phyloP scores from a whole-genome alignment of 2,113 vertebrate genomes.

The Patagioenas fasciata region DNA sequence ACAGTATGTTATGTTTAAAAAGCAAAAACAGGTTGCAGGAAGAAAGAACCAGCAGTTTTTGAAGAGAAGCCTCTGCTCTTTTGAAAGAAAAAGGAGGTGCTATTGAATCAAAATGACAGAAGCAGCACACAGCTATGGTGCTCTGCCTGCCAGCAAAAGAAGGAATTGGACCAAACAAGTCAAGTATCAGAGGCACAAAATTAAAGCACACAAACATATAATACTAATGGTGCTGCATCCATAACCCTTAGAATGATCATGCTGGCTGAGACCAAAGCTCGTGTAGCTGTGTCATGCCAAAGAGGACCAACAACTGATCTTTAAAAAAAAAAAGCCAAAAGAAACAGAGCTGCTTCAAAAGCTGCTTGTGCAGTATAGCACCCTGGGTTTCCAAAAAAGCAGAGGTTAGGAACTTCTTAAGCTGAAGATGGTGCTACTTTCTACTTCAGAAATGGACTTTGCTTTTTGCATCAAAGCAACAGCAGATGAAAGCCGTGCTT shows the following conservation, averaged over 20 bases:
- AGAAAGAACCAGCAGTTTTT: not conserved
- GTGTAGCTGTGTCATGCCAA: not conserved
- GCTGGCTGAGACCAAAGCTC: not conserved
- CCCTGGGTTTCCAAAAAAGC: not conserved
- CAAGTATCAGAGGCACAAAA: not conserved
- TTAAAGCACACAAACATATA: not conserved
- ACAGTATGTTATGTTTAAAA: not conserved
- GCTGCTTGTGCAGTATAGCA: not conserved
- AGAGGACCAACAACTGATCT: not conserved
- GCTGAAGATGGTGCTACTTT: not conserved
- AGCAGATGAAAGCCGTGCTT: not conserved
- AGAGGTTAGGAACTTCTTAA: not conserved
- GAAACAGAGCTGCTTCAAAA: not conserved
- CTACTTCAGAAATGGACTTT: not conserved
- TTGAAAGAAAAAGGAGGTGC: not conserved
- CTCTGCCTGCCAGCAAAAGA: not conserved
- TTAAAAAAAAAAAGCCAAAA: not conserved
- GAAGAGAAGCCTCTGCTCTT: not conserved
- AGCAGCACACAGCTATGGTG: not conserved
- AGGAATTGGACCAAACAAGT: not conserved
- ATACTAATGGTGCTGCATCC: not conserved
- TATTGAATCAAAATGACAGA: not conserved
- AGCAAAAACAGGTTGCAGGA: not conserved
- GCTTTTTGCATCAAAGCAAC: not conserved
- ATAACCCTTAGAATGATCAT: not conserved